Evolutionary conservation across 1,140 invertebrate genomes (phyloP).

Genomic region (Caenorhabditis latens): DNA sequence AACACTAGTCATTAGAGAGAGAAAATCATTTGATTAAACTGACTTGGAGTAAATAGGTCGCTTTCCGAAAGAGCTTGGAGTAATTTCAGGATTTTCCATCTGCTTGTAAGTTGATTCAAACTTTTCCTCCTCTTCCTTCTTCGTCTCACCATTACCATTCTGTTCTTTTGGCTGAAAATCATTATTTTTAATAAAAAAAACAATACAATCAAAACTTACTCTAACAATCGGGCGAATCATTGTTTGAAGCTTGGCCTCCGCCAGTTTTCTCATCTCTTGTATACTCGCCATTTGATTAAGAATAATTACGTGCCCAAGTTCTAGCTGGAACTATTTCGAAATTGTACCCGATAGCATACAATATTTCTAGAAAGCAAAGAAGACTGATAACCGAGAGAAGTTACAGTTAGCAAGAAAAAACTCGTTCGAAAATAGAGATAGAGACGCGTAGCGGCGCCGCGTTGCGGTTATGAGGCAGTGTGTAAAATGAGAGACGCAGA

Average conservation of each 20-base stretch:
- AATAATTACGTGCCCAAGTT: slow-evolving; percentile 18
- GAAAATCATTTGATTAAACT: neutral
- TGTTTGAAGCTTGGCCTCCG: slow-evolving; percentile 31
- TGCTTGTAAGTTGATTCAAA: slow-evolving; percentile 16
- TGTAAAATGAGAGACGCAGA: too few species aligned
- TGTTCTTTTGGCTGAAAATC: slow-evolving; percentile 24
- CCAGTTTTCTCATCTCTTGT: slow-evolving; percentile 30
- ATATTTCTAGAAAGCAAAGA: too few species aligned
- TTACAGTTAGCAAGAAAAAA: neutral
- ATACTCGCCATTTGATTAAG: slow-evolving; percentile 1
- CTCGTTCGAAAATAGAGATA: slow-evolving; percentile 4
- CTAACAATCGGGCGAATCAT: slow-evolving; percentile 18
- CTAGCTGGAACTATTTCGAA: slow-evolving; percentile 1
- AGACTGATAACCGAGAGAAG: neutral
- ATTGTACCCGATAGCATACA: neutral
- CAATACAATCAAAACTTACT: neutral
- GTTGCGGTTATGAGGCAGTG: neutral
- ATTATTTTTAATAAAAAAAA: too few species aligned
- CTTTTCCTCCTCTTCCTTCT: slow-evolving; percentile 32
- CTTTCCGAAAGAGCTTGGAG: slow-evolving; percentile 52
- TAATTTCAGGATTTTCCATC: slow-evolving; percentile 20
- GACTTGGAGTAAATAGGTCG: slow-evolving; percentile 31
- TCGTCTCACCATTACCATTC: slow-evolving; percentile 15
- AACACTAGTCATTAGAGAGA: neutral
- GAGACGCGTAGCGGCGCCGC: slow-evolving; percentile 8